Evolutionary conservation across 2,113 vertebrate species (phyloP).

Genomic region (Gorilla gorilla): DNA sequence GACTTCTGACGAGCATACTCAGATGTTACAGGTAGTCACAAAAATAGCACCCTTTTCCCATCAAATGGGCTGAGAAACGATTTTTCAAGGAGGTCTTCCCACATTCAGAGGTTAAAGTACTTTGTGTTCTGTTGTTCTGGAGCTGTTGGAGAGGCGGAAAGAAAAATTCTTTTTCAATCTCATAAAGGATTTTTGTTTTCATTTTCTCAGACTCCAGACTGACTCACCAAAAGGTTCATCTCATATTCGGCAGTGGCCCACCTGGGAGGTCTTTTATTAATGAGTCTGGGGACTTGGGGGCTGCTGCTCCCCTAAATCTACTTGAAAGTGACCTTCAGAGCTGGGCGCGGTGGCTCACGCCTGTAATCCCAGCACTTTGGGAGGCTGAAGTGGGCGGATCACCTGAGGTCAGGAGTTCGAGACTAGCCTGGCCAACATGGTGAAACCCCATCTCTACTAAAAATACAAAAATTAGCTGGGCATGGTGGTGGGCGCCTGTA

Average conservation of each 20-base stretch:
- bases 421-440: no score
- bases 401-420: no score
- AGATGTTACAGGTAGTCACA: conserved; percentile 37
- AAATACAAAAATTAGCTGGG: no score
- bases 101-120: conserved; percentile 24
- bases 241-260: background rate
- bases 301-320: background rate
- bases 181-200: background rate
- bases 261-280: background rate
- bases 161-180: conserved; percentile 6
- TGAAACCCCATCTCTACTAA: no score
- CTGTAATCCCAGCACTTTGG: no score
- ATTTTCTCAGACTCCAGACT: background rate
- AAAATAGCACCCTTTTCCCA: conserved; percentile 56
- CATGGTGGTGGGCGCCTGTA: no score
- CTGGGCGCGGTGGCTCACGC: no score
- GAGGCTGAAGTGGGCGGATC: no score
- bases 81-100: conserved; percentile 48
- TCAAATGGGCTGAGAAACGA: conserved; percentile 49
- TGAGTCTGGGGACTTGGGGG: background rate
- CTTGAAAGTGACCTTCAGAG: background rate
- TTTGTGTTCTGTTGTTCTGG: conserved; percentile 38
- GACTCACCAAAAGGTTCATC: background rate
- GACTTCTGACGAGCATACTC: background rate
- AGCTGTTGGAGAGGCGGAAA: background rate